These are phyloP conservation scores for Lycocerus yunnanus DNA, from an alignment of 2,888 invertebrate species.

Conservation along the genomic window DNA sequence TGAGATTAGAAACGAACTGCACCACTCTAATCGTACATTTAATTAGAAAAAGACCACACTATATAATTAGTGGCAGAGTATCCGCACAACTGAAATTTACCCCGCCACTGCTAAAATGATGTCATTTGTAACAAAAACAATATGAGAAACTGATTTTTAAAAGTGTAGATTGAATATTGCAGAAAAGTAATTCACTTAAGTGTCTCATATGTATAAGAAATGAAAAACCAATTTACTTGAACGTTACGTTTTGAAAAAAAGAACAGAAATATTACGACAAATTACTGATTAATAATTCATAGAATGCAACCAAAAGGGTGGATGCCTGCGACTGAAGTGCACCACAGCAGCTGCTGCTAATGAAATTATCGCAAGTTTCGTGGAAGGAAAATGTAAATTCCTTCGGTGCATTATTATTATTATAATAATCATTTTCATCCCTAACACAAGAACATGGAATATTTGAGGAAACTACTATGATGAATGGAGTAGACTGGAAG, in stretches of 20 bases:
- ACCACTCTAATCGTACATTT: background rate
- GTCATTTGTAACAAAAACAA: too few species aligned
- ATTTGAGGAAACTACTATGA: background rate
- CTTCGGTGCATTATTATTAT: background rate
- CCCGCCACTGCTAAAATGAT: background rate
- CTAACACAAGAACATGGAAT: background rate
- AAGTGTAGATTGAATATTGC: background rate
- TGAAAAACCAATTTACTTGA: background rate
- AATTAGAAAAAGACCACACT: background rate
- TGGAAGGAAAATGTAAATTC: background rate
- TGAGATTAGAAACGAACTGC: constrained; percentile 8
- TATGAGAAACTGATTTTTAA: too few species aligned
- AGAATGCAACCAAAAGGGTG: background rate
- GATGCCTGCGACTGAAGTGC: background rate
- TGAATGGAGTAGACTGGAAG: background rate
- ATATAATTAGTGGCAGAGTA: background rate
- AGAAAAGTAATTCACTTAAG: background rate
- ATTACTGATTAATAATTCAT: background rate
- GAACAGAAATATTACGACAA: background rate
- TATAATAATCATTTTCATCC: background rate
- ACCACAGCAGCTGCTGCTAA: background rate
- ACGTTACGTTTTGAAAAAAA: background rate
- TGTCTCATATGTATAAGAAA: background rate
- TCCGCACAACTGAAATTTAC: background rate
- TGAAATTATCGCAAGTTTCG: background rate